A percentile compares a stretch with the other conserved stretches of the same genome.
These are phyloP conservation scores for Pomatorhinus ruficollis DNA, from an alignment of 2,113 vertebrate genomes.

Conservation along the genomic window DNA sequence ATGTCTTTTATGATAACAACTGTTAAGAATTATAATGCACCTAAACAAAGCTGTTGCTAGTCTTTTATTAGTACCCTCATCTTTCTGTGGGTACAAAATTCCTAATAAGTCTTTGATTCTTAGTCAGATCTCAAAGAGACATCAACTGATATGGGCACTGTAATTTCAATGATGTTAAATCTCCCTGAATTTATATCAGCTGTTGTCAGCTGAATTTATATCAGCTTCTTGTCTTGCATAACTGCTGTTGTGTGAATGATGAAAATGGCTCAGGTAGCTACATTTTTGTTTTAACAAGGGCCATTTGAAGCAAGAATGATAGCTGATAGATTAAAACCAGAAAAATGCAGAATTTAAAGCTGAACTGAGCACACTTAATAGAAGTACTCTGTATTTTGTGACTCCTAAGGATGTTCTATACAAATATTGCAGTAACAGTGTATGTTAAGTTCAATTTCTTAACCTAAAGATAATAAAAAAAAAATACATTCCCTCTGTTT, in stretches of 20 bases:
- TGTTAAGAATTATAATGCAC: background rate
- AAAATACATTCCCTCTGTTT: background rate
- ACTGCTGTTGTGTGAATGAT: background rate
- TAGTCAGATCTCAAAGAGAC: background rate
- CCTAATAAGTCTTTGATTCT: background rate
- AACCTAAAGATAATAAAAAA: background rate
- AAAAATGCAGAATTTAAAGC: background rate
- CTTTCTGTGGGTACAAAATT: background rate
- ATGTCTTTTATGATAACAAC: background rate
- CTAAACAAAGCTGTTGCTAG: background rate
- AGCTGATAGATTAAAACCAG: background rate
- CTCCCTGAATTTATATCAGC: background rate
- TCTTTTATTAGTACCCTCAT: background rate
- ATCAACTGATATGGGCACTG: background rate
- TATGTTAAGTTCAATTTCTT: background rate
- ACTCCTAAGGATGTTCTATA: background rate
- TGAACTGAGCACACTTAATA: background rate
- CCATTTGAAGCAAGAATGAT: background rate
- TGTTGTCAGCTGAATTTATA: background rate
- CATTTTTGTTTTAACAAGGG: background rate
- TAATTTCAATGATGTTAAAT: background rate
- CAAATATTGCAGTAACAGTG: background rate
- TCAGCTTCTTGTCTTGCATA: background rate
- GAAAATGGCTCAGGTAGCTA: background rate
- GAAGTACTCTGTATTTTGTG: background rate